Conservation (phyloP, 2,888 invertebrate genomes). For the Perithous albicinctus region DNA sequence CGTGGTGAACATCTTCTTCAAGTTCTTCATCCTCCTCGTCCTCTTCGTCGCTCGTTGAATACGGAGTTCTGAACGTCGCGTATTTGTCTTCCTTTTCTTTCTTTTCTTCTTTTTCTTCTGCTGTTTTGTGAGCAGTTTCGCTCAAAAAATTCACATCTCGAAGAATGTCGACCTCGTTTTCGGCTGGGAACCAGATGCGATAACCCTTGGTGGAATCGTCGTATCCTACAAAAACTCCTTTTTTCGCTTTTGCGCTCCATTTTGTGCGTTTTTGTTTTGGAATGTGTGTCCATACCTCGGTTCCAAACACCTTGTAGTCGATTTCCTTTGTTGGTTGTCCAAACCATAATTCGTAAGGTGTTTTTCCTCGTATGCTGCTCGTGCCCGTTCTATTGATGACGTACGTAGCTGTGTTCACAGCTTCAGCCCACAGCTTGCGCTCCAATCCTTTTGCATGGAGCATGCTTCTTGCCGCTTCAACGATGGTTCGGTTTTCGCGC, state of each 20-base stretch:
- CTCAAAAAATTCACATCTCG: background rate
- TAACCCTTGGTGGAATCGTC: constrained; percentile 17
- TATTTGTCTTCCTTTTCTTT: too few relatives aligned
- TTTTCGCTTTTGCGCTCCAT: constrained; percentile 14
- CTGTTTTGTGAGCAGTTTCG: too few relatives aligned
- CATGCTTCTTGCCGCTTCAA: constrained; percentile 70
- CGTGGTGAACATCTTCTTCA: background rate
- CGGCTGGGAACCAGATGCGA: background rate
- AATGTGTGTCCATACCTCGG: background rate
- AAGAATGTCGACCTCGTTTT: background rate
- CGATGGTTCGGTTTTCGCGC: constrained; percentile 76
- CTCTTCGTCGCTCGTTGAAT: too few relatives aligned
- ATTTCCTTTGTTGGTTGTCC: background rate
- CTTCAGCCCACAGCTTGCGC: constrained; percentile 63
- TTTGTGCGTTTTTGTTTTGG: constrained; percentile 23
- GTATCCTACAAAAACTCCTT: constrained; percentile 18
- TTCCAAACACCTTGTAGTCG: constrained; percentile 15
- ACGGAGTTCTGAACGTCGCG: too few relatives aligned
- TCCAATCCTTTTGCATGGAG: constrained; percentile 64
- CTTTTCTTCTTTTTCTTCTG: too few relatives aligned
- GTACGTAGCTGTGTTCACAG: too few relatives aligned
- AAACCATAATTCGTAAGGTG: constrained; percentile 8
- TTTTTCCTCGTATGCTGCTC: constrained; percentile 8
- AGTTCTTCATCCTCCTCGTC: too few relatives aligned
- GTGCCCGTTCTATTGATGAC: constrained; percentile 20